phyloP scores from a whole-genome alignment of 2,797 vertebrate species.

The Smutsia temminckii region DNA sequence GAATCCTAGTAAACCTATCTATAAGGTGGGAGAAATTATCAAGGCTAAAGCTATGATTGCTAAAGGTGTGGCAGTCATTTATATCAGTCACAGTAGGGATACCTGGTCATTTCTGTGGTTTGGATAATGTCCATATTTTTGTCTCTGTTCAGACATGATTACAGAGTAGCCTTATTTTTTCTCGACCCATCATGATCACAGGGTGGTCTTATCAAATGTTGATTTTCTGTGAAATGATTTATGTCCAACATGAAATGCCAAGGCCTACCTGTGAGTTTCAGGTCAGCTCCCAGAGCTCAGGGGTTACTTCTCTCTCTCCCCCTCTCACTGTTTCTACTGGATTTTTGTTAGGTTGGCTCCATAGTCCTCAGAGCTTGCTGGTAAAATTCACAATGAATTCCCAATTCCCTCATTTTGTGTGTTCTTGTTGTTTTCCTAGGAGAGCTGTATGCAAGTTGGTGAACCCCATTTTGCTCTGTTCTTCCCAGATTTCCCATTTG shows the following conservation, averaged over 20 bases:
- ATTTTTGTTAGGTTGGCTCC: background rate
- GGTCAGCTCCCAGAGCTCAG: background rate
- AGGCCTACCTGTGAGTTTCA: background rate
- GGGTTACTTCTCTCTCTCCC: background rate
- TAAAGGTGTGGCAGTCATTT: background rate
- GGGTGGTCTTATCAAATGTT: background rate
- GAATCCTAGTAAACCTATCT: background rate
- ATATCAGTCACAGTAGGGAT: background rate
- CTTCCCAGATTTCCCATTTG: background rate
- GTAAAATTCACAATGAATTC: background rate
- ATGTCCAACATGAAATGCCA: background rate
- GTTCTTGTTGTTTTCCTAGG: background rate
- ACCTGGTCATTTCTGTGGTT: background rate
- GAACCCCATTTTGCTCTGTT: background rate
- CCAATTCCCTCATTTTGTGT: background rate
- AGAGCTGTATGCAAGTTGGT: background rate
- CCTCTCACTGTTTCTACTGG: background rate
- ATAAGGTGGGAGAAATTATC: background rate
- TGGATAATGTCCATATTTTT: background rate
- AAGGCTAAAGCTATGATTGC: background rate
- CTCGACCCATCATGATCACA: background rate
- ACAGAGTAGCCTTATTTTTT: background rate
- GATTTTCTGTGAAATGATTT: background rate
- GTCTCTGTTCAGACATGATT: background rate
- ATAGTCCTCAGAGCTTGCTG: background rate